Evolutionary conservation across 2,888 invertebrate genomes (phyloP), one percentile per base, ranked within the genome.

Genomic region (Drosophila affinis): DNA sequence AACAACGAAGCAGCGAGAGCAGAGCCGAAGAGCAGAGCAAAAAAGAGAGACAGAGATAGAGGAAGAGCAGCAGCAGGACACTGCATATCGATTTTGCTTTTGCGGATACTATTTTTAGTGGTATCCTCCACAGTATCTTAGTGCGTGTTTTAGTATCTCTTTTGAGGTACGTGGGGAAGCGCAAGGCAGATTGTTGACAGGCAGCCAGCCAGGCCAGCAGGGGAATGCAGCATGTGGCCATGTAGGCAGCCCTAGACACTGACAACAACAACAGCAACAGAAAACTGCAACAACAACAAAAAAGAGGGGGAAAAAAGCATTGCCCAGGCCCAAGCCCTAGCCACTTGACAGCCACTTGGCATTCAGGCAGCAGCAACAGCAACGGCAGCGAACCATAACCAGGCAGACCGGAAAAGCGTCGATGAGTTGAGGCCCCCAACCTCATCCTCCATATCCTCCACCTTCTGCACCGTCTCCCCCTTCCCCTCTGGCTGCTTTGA

Each of bases 401-500:
- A 76, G 57, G 39, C 74, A 49, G 68, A 87, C 76, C 87, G 85
- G 80, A 81, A 81, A 79, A 81, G 78, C 77, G 87, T 85, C 83
- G 83, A 88, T 83, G 88, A 87, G 87, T 84, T 84, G 72, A 75
- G 69, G 54, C 46, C 21, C 44, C 52, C 53, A 58, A 18, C 17
- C 54, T 10, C 46, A 17, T 45, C 49, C 44, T 17, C 17, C 44
- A 24, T 29, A 17, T 21, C 29, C 53, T 29, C 32, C 45, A 5
- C 12, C 34, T 12, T 5, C 12, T 12, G 34, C 29, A 32, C 60
- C 34, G 34, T 24, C 45, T 44, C 10, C 57, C 57, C 27, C 32
- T n/a, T 0, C 39, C n/a, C 7, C 39, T 39, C 39, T n/a, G 39
- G 39, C 27, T 39, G 39, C 39, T n/a, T 39, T 6, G 39, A 39